These are phyloP conservation scores for Exaiptasia diaphana DNA, from an alignment of 64 coral and sea anemone genomes.

Conservation along the genomic window DNA sequence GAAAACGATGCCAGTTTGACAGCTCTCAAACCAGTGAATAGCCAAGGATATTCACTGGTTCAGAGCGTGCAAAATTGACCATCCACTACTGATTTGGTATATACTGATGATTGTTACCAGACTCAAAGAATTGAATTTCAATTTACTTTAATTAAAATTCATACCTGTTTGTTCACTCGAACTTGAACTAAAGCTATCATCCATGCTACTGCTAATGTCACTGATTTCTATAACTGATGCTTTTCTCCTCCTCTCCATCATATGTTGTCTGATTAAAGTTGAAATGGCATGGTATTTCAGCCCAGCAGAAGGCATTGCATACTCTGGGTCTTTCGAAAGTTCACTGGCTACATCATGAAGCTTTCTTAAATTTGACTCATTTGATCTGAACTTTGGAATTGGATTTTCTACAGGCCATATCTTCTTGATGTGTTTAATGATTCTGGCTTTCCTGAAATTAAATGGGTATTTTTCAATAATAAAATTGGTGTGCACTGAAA, in stretches of 20 bases:
- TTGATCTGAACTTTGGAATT: slow-evolving; percentile 20
- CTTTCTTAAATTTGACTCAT: not conserved
- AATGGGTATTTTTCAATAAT: not conserved
- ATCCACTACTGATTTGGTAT: no score
- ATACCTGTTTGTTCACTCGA: no score
- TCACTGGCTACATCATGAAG: not conserved
- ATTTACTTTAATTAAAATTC: no score
- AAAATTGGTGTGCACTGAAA: no score
- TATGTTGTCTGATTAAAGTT: not conserved
- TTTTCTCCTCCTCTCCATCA: slow-evolving; percentile 7
- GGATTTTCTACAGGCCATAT: slow-evolving; percentile 32
- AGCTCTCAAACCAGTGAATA: no score
- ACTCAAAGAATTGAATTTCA: no score
- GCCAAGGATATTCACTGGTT: no score
- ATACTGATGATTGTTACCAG: no score
- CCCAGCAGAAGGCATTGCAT: not conserved
- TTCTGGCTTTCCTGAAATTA: not conserved
- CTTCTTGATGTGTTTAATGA: slow-evolving; percentile 8
- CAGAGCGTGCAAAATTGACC: no score
- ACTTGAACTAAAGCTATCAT: no score
- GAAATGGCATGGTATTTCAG: not conserved
- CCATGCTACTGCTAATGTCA: not conserved
- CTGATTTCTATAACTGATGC: not conserved
- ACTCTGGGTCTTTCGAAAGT: not conserved
- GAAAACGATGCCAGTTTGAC: no score